These are phyloP conservation scores for Platichthys stellatus DNA, from an alignment of 2,113 vertebrate species.

Conservation along the genomic window DNA sequence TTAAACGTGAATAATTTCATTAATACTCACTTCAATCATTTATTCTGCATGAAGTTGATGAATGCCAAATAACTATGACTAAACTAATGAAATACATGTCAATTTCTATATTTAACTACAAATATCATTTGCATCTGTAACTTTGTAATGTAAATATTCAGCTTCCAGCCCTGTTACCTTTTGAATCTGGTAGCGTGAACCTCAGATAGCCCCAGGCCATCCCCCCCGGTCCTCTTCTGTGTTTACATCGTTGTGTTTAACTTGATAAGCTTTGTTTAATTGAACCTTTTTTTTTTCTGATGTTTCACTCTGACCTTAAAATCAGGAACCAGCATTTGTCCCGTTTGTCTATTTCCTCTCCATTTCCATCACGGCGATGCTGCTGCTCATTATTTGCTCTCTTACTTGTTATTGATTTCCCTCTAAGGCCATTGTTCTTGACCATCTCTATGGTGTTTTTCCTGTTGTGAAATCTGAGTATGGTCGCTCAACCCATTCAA, in stretches of 20 bases:
- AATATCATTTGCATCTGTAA: neutral
- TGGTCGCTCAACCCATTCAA: constrained; percentile 45
- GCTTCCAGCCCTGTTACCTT: too few relatives aligned
- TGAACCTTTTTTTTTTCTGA: neutral
- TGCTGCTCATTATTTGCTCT: neutral
- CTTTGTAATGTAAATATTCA: too few relatives aligned
- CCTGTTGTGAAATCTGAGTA: constrained; percentile 64
- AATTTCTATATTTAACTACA: neutral
- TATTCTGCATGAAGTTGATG: neutral
- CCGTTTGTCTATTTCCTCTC: neutral
- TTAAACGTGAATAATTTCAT: too few relatives aligned
- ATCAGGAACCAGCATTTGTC: neutral
- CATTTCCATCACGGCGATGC: neutral
- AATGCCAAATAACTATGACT: neutral
- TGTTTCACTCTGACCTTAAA: constrained; percentile 7
- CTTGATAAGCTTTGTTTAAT: neutral
- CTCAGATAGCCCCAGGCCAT: too few relatives aligned
- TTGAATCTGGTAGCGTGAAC: too few relatives aligned
- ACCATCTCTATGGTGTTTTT: constrained; percentile 31
- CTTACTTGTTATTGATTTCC: neutral
- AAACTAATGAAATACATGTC: neutral
- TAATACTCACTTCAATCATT: too few relatives aligned
- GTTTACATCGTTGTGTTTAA: too few relatives aligned
- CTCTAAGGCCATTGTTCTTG: neutral
- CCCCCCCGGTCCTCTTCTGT: too few relatives aligned